These are phyloP conservation scores for Seira ritae DNA, from an alignment of 2,888 invertebrate species.

Conservation along the genomic window DNA sequence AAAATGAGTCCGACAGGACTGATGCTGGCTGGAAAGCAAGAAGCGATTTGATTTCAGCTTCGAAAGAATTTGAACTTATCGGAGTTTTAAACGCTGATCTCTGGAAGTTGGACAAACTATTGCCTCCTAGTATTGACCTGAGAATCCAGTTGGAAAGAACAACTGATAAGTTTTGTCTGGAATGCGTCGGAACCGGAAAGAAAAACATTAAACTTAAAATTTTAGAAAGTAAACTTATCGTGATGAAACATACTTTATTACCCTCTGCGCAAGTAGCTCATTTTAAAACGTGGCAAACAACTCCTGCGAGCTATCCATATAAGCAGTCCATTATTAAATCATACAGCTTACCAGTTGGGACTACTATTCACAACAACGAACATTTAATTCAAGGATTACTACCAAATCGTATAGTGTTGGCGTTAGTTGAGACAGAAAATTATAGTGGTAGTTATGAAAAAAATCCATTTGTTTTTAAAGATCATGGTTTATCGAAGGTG, in stretches of 20 bases:
- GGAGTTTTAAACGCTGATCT: conserved; percentile 53
- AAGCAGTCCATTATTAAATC: conserved; percentile 42
- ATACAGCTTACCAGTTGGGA: conserved; percentile 59
- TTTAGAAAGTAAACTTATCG: conserved; percentile 36
- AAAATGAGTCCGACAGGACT: conserved; percentile 34
- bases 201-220: conserved; percentile 35
- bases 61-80: conserved; percentile 57
- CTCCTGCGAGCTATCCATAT: conserved; percentile 34
- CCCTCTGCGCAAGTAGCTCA: conserved; percentile 48
- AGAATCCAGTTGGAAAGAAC: conserved; percentile 35
- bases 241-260: conserved; percentile 41
- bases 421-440: conserved; percentile 34
- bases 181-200: conserved; percentile 21
- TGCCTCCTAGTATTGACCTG: conserved; percentile 49
- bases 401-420: conserved; percentile 55
- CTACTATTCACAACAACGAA: conserved; percentile 36
- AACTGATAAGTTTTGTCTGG: conserved; percentile 41
- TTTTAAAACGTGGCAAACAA: conserved; percentile 45
- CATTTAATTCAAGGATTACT: conserved; percentile 44
- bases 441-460: conserved; percentile 25
- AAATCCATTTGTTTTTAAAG: conserved; percentile 37
- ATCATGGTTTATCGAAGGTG: conserved; percentile 33
- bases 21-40: conserved; percentile 38
- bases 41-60: conserved; percentile 14
- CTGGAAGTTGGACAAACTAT: conserved; percentile 26